Percentiles rank a stretch among this genome's conserved stretches.
These are phyloP conservation scores for Regulus satrapa DNA, from an alignment of 2,113 vertebrate genomes.

Conservation along the genomic window DNA sequence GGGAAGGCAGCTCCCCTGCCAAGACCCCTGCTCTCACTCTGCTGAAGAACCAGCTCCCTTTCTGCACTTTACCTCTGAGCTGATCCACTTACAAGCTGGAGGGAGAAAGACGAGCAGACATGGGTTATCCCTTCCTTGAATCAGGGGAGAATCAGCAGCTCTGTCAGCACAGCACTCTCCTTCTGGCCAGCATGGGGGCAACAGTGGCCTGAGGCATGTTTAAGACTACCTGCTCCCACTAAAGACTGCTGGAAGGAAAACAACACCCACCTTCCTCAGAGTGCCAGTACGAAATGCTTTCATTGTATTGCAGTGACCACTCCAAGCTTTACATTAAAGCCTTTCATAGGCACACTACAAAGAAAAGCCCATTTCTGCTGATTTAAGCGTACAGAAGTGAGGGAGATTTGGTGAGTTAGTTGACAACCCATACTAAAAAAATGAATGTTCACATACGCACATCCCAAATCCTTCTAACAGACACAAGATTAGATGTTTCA, in stretches of 20 bases:
- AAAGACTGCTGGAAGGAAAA: neutral
- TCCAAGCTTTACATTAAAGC: neutral
- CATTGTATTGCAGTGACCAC: neutral
- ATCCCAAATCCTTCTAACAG: neutral
- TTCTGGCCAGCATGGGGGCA: fast-evolving
- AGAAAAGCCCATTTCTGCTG: neutral
- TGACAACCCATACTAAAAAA: neutral
- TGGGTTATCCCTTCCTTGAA: neutral
- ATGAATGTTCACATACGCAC: neutral
- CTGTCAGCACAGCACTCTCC: neutral
- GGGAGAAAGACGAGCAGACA: neutral
- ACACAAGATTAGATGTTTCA: neutral
- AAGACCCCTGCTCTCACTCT: neutral
- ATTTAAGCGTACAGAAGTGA: neutral
- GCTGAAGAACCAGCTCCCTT: neutral
- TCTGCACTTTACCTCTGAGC: neutral
- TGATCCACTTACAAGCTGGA: neutral
- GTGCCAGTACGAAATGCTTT: no score
- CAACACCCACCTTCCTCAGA: neutral
- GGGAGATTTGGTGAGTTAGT: fast-evolving
- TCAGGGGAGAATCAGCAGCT: neutral
- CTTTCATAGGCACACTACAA: neutral
- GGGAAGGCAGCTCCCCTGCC: neutral
- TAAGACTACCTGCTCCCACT: neutral
- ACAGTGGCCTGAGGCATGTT: fast-evolving